Conservation (phyloP, 1,140 invertebrate genomes). For the Cydia amplana region DNA sequence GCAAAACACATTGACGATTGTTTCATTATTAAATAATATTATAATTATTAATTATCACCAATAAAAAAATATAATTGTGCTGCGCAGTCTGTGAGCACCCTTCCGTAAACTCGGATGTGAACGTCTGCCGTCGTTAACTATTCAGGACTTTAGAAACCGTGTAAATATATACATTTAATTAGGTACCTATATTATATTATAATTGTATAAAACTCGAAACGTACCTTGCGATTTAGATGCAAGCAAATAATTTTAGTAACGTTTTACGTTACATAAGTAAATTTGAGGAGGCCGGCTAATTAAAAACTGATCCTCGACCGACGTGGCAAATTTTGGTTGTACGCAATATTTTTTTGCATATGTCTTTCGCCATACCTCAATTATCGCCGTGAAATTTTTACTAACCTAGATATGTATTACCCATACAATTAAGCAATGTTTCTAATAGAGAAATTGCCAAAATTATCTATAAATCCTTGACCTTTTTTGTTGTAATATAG, state of each 20-base stretch:
- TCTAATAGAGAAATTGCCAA: background rate
- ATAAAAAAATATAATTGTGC: background rate
- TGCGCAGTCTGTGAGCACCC: background rate
- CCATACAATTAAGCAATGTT: background rate
- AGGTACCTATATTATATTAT: background rate
- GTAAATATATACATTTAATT: slow-evolving; percentile 11
- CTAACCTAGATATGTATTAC: background rate
- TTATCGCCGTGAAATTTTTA: background rate
- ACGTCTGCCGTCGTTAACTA: background rate
- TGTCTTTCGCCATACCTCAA: background rate
- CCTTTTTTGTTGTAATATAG: too few species aligned
- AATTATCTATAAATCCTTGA: too few species aligned
- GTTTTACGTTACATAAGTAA: slow-evolving; percentile 9
- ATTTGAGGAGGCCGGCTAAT: background rate
- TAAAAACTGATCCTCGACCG: background rate
- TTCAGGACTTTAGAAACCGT: slow-evolving; percentile 8
- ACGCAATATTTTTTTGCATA: background rate
- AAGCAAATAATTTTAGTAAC: slow-evolving; percentile 1
- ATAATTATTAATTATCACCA: too few species aligned
- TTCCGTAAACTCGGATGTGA: background rate
- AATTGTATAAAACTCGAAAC: background rate
- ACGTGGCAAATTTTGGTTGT: background rate
- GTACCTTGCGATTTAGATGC: background rate
- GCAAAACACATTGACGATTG: background rate
- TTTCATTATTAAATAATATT: too few species aligned